Evolutionary conservation across 2,888 invertebrate genomes (phyloP).

Genomic region (Apeira syringaria): DNA sequence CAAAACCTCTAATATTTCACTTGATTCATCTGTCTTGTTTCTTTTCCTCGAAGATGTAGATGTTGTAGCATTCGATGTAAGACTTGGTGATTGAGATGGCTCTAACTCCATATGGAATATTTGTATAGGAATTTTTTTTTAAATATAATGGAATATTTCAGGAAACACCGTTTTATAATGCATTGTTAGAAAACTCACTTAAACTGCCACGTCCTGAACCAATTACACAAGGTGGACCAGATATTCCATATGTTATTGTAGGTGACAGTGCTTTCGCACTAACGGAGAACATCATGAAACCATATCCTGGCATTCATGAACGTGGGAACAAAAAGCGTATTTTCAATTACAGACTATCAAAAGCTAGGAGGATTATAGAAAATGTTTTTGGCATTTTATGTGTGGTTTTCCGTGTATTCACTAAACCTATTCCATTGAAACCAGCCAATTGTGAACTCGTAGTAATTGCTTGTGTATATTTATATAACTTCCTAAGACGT

Average conservation of each 20-base stretch:
- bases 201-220: conserved; percentile 32
- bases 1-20: conserved; percentile 23
- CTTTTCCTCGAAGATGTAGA: conserved; percentile 32
- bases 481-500: conserved; percentile 15
- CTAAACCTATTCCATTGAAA: conserved; percentile 30
- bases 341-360: conserved; percentile 29
- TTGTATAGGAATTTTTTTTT: no score
- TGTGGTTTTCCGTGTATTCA: conserved; percentile 34
- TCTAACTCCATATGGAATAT: conserved; percentile 28
- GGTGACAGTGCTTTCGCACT: conserved; percentile 46
- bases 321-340: conserved; percentile 32
- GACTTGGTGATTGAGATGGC: conserved; percentile 33
- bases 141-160: no score
- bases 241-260: conserved; percentile 34
- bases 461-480: conserved; percentile 31
- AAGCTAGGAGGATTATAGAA: conserved; percentile 34
- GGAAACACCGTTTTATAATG: conserved; percentile 12
- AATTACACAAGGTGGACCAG: conserved; percentile 24
- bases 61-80: conserved; percentile 29
- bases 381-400: conserved; percentile 30
- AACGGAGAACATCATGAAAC: conserved; percentile 35
- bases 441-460: conserved; percentile 30
- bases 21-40: conserved; percentile 32
- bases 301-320: conserved; percentile 33
- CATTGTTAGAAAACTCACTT: conserved; percentile 26